A percentile compares a stretch with the other conserved stretches of the same genome.
Conservation (phyloP, 2,113 vertebrate species). For the Pycnonotus jocosus region DNA sequence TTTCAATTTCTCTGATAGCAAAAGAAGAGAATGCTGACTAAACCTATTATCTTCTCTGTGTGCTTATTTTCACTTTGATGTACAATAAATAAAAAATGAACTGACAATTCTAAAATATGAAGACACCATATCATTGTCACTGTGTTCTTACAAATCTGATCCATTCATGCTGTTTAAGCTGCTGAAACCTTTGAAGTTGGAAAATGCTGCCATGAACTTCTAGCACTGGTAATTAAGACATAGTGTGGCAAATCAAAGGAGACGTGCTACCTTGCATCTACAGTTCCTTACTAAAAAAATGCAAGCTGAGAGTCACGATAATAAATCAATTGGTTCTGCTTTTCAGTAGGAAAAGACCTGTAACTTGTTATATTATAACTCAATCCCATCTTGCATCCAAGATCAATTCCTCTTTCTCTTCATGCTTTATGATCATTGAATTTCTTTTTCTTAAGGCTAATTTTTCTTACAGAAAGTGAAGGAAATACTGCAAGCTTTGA, state of each 20-base stretch:
- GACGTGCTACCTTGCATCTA: conserved; percentile 60
- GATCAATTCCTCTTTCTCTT: conserved; percentile 67
- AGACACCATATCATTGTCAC: conserved; percentile 56
- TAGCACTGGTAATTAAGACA: conserved; percentile 78
- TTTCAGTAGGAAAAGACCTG: conserved; percentile 61
- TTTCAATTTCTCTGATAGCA: not conserved
- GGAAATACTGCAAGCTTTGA: not conserved
- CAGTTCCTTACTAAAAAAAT: conserved; percentile 36
- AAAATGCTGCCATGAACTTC: conserved; percentile 59
- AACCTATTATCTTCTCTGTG: conserved; percentile 12
- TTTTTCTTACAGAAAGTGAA: conserved; percentile 50
- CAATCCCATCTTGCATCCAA: conserved; percentile 62
- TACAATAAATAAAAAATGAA: conserved; percentile 67
- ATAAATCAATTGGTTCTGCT: conserved; percentile 76
- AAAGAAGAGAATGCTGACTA: conserved; percentile 31
- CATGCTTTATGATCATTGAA: conserved; percentile 56
- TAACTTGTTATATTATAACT: conserved; percentile 67
- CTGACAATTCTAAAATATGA: conserved; percentile 56
- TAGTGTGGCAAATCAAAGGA: conserved; percentile 70
- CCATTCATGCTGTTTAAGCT: conserved; percentile 35
- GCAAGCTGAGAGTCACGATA: conserved; percentile 48
- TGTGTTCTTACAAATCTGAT: conserved; percentile 54
- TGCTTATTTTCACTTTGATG: conserved; percentile 66
- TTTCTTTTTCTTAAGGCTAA: conserved; percentile 55
- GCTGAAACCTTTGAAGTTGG: conserved; percentile 68